A percentile compares a stretch with the other conserved stretches of the same genome.
Conservation (phyloP, 2,113 vertebrate species). For the Cyprinodon brontotheroides region DNA sequence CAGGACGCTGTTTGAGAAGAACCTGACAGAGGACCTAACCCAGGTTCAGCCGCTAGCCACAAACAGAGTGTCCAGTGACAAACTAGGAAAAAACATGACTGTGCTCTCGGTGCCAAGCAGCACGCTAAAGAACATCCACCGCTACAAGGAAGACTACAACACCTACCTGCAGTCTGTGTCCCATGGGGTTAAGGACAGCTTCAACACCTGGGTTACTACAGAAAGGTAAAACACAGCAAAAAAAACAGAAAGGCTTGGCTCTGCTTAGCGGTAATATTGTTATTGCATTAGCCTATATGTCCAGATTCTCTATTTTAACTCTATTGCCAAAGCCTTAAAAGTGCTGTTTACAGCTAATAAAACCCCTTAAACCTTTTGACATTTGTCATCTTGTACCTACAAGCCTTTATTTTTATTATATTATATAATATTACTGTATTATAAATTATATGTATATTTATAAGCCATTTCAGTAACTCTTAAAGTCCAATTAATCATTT, state of each 20-base stretch:
- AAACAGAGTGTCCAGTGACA: conserved; percentile 22
- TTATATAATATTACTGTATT: too few species aligned
- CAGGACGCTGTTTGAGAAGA: conserved; percentile 73
- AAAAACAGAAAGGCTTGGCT: background rate
- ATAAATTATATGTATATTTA: too few species aligned
- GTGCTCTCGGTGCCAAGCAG: conserved; percentile 77
- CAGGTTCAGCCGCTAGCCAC: conserved; percentile 37
- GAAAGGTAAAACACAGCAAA: conserved; percentile 81
- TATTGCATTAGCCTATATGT: too few species aligned
- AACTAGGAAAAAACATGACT: conserved; percentile 21
- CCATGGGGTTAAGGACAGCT: conserved; percentile 82
- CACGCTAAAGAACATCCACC: conserved; percentile 80
- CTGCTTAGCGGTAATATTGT: too few species aligned
- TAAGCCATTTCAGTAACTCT: too few species aligned
- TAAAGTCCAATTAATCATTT: too few species aligned
- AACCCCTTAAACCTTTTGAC: too few species aligned
- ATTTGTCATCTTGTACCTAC: too few species aligned
- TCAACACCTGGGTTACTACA: conserved; percentile 87
- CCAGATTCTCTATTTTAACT: too few species aligned
- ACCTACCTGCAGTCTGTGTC: conserved; percentile 82
- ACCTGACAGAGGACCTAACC: conserved; percentile 68
- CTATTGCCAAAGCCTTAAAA: too few species aligned
- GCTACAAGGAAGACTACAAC: conserved; percentile 81
- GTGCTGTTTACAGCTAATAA: too few species aligned
- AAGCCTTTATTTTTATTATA: too few species aligned